These are phyloP conservation scores for Sitta europaea DNA, from an alignment of 2,113 vertebrate genomes.

Conservation along the genomic window DNA sequence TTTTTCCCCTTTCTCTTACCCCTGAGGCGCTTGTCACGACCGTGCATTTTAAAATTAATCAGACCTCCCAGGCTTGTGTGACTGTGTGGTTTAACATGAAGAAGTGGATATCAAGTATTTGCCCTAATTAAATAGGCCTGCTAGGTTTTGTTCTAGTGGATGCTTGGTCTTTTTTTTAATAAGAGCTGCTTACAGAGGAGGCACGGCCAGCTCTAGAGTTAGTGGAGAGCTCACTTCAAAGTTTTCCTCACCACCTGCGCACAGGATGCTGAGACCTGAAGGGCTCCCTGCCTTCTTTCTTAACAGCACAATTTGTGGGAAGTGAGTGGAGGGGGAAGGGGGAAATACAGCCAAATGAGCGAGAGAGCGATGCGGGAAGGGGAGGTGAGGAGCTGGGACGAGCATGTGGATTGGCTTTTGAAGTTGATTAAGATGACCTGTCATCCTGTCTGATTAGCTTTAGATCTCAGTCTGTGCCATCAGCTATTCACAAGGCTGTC, in stretches of 20 bases:
- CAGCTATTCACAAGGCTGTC: constrained; percentile 39
- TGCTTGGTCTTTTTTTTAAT: constrained; percentile 78
- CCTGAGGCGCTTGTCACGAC: constrained; percentile 72
- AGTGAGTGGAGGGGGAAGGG: not conserved
- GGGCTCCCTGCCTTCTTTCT: constrained; percentile 37
- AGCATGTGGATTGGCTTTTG: constrained; percentile 57
- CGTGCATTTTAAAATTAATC: constrained; percentile 83
- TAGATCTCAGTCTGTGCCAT: constrained; percentile 28
- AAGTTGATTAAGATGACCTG: constrained; percentile 64
- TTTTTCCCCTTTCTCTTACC: constrained; percentile 42
- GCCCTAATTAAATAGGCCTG: constrained; percentile 78
- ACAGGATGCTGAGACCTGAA: constrained; percentile 56
- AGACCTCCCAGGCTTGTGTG: constrained; percentile 70
- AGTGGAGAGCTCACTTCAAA: constrained; percentile 74
- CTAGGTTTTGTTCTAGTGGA: constrained; percentile 77
- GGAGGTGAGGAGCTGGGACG: not conserved
- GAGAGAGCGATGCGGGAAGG: not conserved
- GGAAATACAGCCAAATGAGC: not conserved
- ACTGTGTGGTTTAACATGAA: constrained; percentile 71
- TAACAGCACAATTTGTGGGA: not conserved
- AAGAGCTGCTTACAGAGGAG: constrained; percentile 72
- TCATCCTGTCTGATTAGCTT: constrained; percentile 38
- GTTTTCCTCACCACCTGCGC: constrained; percentile 75
- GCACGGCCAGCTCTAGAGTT: constrained; percentile 67
- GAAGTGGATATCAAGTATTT: constrained; percentile 76